These are phyloP conservation scores for Zoanthus gigantus DNA, from an alignment of 92 coral and sea anemone genomes.

Conservation along the genomic window DNA sequence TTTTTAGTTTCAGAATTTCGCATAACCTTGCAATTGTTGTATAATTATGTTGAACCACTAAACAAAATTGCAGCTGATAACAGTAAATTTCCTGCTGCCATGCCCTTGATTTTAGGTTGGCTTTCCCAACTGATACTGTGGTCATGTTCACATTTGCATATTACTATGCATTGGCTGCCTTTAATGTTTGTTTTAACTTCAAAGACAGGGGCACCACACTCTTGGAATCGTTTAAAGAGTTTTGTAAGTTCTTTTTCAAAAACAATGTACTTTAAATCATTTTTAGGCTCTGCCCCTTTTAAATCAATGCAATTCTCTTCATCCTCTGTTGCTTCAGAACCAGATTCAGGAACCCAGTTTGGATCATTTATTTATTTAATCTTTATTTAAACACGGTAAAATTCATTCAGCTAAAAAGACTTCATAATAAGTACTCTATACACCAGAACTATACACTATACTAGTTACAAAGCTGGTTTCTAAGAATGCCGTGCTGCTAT, in stretches of 20 bases:
- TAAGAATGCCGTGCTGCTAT: too few species aligned
- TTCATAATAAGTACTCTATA: too few species aligned
- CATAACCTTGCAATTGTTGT: constrained; percentile 46
- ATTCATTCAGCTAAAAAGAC: too few species aligned
- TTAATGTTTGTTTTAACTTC: constrained; percentile 4
- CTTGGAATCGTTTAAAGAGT: neutral
- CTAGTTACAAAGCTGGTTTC: too few species aligned
- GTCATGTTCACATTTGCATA: constrained; percentile 44
- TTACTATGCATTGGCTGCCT: constrained; percentile 60
- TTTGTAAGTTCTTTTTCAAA: neutral
- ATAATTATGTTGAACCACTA: constrained; percentile 58
- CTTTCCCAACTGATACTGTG: constrained; percentile 62
- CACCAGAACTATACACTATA: too few species aligned
- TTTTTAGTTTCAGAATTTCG: constrained; percentile 34
- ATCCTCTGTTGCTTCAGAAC: constrained; percentile 1
- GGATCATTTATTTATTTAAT: neutral
- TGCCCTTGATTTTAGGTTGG: constrained; percentile 63
- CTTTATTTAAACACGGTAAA: too few species aligned
- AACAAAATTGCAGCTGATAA: constrained; percentile 64
- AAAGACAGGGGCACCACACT: constrained; percentile 45
- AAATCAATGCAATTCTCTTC: neutral
- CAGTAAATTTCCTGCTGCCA: constrained; percentile 72
- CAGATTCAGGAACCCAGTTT: neutral
- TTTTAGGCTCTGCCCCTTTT: constrained; percentile 1
- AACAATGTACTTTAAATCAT: constrained; percentile 12